Conservation (phyloP, 23 tunicate genomes). For the Aplidium turbinatum region DNA sequence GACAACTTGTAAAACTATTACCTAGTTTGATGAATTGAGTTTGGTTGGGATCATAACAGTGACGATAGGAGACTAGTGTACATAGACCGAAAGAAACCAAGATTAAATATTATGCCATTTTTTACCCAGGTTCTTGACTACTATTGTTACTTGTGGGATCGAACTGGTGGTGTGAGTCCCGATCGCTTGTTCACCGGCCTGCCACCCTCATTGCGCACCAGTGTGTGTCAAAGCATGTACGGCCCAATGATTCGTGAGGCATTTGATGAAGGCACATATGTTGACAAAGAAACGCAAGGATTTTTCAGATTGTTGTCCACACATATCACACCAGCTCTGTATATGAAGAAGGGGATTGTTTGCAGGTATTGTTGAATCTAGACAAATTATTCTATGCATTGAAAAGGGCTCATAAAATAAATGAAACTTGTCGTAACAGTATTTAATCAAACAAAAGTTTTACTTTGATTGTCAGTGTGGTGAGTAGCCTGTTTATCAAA, state of each 20-base stretch:
- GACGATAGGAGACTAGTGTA: too few species aligned
- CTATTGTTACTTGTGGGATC: constrained; percentile 88
- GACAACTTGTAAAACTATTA: background rate
- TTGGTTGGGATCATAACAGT: background rate
- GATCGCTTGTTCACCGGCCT: constrained; percentile 61
- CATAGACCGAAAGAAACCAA: background rate
- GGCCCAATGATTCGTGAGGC: constrained; percentile 76
- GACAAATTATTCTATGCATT: too few species aligned
- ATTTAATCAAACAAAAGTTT: too few species aligned
- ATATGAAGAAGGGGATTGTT: constrained; percentile 54
- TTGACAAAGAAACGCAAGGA: constrained; percentile 71
- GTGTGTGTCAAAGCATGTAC: constrained; percentile 91
- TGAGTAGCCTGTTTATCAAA: too few species aligned
- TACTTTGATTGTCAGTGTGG: too few species aligned
- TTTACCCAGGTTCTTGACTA: constrained; percentile 59
- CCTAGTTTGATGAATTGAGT: background rate
- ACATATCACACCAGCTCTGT: constrained; percentile 62
- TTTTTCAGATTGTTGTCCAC: constrained; percentile 81
- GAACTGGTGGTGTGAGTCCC: constrained; percentile 90
- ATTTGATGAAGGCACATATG: constrained; percentile 34
- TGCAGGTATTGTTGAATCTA: constrained; percentile 97
- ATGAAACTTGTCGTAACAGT: too few species aligned
- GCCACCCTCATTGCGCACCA: constrained; percentile 78
- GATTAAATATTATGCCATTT: background rate
- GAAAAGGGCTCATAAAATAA: too few species aligned